A percentile compares a stretch with the other conserved stretches of the same genome.
phyloP scores from a whole-genome alignment of 2,797 vertebrate species.

The Sardinella longiceps region DNA sequence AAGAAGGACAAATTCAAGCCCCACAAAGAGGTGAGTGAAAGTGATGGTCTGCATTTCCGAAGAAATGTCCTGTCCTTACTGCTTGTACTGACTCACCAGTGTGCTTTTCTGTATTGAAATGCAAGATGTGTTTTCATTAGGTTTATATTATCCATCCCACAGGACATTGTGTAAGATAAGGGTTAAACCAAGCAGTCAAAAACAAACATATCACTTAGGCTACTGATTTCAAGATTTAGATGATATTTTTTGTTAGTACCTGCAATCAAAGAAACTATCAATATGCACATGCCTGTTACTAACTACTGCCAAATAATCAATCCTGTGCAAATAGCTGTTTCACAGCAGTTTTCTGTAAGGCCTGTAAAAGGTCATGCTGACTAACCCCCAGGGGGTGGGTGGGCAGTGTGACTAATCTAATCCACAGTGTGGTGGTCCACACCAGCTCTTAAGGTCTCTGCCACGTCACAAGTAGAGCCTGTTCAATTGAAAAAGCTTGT shows the following conservation, averaged over 20 bases:
- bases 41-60: not conserved
- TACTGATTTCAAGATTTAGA: not conserved
- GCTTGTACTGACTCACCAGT: not conserved
- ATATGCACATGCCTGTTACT: not conserved
- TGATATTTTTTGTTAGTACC: not conserved
- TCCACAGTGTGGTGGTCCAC: not conserved
- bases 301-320: not conserved
- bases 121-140: no score
- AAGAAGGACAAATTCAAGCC: conserved; percentile 88
- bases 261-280: no score
- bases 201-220: not conserved
- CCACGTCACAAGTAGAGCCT: not conserved
- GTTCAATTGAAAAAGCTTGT: not conserved
- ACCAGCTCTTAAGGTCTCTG: not conserved
- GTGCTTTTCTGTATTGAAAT: not conserved
- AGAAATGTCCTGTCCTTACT: not conserved
- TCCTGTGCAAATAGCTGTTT: not conserved
- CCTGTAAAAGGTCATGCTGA: not conserved
- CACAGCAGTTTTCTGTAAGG: not conserved
- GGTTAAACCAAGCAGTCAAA: not conserved
- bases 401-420: not conserved
- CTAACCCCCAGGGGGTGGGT: not conserved
- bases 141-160: not conserved
- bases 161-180: no score
- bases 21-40: conserved; percentile 83